These are phyloP conservation scores for Adelosebastes latens DNA, from an alignment of 2,797 vertebrate genomes.

Conservation along the genomic window DNA sequence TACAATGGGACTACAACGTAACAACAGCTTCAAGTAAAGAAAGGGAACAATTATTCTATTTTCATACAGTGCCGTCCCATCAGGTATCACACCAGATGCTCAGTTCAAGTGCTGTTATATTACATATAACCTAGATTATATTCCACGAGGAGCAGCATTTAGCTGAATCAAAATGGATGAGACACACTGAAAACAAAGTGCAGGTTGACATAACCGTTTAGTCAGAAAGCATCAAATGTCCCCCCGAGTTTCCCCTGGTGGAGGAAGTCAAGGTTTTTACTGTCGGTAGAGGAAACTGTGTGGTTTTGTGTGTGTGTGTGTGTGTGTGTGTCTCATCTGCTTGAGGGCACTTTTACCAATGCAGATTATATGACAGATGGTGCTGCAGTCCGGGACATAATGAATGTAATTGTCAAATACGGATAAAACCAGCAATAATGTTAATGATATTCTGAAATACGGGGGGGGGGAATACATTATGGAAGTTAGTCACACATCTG, in stretches of 20 bases:
- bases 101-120: constrained; percentile 42
- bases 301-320: neutral
- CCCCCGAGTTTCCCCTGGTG: constrained; percentile 46
- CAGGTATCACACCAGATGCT: constrained; percentile 56
- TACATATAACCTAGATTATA: constrained; percentile 55
- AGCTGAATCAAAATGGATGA: constrained; percentile 57
- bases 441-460: constrained; percentile 14
- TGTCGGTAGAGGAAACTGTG: constrained; percentile 22
- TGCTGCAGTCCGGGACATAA: constrained; percentile 52
- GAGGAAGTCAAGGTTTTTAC: constrained; percentile 55
- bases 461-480: neutral
- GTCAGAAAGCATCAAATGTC: constrained; percentile 63
- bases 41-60: constrained; percentile 37
- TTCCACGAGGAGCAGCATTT: constrained; percentile 55
- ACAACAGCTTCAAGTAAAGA: constrained; percentile 16
- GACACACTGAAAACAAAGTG: constrained; percentile 65
- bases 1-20: neutral
- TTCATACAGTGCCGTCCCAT: constrained; percentile 38
- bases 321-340: constrained; percentile 43
- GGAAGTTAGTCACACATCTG: constrained; percentile 3
- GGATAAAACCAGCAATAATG: constrained; percentile 21
- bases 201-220: constrained; percentile 65
- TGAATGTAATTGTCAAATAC: constrained; percentile 50
- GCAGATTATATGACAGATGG: constrained; percentile 65
- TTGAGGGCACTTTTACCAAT: constrained; percentile 57